Evolutionary conservation across 2,113 vertebrate species (phyloP).

Genomic region (Nipponia nippon): DNA sequence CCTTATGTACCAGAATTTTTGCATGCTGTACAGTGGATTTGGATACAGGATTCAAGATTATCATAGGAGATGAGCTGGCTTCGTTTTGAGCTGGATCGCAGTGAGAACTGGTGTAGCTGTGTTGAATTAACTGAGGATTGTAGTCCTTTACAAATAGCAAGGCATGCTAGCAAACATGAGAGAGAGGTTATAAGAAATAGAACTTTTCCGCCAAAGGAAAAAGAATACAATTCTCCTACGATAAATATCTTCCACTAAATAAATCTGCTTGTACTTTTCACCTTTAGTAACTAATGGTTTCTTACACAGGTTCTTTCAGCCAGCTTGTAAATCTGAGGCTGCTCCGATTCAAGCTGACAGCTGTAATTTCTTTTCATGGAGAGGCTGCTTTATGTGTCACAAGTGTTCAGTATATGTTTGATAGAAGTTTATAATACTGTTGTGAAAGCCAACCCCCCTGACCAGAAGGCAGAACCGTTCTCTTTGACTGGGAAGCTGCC

Average conservation of each 20-base stretch:
- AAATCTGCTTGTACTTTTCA: conserved; percentile 72
- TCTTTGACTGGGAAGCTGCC: conserved; percentile 70
- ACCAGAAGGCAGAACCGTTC: conserved; percentile 68
- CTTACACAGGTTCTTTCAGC: conserved; percentile 69
- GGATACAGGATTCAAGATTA: neutral
- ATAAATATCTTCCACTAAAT: conserved; percentile 60
- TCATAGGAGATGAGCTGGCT: neutral
- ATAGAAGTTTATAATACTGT: conserved; percentile 74
- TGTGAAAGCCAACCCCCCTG: conserved; percentile 74
- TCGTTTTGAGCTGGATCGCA: neutral
- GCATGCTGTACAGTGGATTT: neutral
- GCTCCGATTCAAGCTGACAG: conserved; percentile 78
- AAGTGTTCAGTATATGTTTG: conserved; percentile 79
- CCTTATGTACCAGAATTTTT: neutral
- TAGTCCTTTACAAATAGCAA: neutral
- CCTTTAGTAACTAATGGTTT: conserved; percentile 63
- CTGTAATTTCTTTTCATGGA: conserved; percentile 82
- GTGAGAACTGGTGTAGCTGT: neutral
- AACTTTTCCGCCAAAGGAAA: neutral
- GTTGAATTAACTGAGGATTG: neutral
- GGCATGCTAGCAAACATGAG: neutral
- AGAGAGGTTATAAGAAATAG: conserved; percentile 9
- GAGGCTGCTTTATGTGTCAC: conserved; percentile 82
- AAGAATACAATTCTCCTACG: neutral
- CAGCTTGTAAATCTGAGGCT: conserved; percentile 78